Evolutionary conservation across 1,140 invertebrate species (phyloP), one percentile per base, ranked within the genome.

Genomic region (Acyrthosiphon pisum): DNA sequence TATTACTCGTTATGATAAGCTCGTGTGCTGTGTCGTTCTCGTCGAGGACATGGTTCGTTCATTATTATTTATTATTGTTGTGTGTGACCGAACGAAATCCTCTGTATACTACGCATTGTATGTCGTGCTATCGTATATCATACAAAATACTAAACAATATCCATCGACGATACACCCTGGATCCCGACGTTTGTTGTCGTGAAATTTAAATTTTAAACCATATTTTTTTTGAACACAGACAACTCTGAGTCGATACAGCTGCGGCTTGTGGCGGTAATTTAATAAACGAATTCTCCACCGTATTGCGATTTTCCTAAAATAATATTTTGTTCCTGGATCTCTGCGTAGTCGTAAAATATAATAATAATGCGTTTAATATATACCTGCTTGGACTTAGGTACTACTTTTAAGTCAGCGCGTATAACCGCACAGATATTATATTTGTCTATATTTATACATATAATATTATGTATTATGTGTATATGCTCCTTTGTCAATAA

Each of bases 21-120:
- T 76, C 60, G 60, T 76, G 30, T 76, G 30, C 60, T 18, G 60
- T n/a, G 60, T 76, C 14, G 60, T 76, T 68, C 60, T 76, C 14
- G 60, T 76, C 60, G 60, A 76, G 60, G 60, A 76, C 60, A 76
- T n/a, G 60, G 6, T 76, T 76, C 14, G n/a, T 76, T 76, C 30
- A n/a, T 76, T 35, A 76, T 76, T 76, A 76, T 76, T 76, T n/a
- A 76, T 76, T 76, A 76, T 76, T 76, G 30, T n/a, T 76, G n/a
- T 76, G n/a, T 76, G 60, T 76, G 60, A 76, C 60, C 14, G n/a
- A 76, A 76, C 30, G 60, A 76, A n/a, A 76, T n/a, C n/a, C 60
- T 35, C 3, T 76, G 4, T 76, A 30, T n/a, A 76, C 1, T 76
- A 6, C 30, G 4, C 14, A 76, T 76, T n/a, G 60, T n/a, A n/a